Conservation (phyloP, 2,113 vertebrate species). For the Microcebus jonahi region DNA sequence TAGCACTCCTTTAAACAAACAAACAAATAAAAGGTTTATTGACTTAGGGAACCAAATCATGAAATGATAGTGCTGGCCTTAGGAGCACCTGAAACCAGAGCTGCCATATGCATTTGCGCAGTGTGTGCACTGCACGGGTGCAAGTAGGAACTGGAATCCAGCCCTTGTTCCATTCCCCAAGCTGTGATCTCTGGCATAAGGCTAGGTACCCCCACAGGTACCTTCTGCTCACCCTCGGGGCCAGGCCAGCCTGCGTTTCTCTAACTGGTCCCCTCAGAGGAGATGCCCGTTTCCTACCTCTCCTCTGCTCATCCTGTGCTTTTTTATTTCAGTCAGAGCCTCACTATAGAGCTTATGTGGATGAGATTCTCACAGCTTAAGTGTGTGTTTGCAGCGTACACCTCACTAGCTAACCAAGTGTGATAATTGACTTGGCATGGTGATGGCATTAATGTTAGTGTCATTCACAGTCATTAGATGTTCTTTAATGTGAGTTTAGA, state of each 20-base stretch:
- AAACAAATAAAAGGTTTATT: not conserved
- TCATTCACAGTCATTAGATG: not conserved
- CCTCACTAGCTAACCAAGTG: not conserved
- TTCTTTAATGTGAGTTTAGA: conserved; percentile 14
- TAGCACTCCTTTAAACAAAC: not conserved
- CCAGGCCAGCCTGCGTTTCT: not conserved
- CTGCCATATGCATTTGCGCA: rapidly evolving
- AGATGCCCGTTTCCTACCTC: not conserved
- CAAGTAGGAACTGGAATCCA: not conserved
- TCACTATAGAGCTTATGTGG: not conserved
- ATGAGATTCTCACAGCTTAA: not conserved
- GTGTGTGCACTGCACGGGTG: not conserved
- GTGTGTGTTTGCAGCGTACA: not conserved
- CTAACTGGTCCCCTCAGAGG: not conserved
- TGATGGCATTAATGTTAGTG: not conserved
- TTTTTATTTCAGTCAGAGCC: not conserved
- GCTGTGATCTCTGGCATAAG: not conserved
- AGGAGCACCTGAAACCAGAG: not conserved
- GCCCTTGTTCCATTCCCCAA: not conserved
- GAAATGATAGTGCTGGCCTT: not conserved
- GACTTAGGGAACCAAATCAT: not conserved
- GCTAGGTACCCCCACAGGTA: not conserved
- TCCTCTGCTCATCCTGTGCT: not conserved
- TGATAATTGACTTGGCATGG: not conserved
- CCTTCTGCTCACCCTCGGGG: not conserved